Conservation (phyloP, 2,797 vertebrate genomes). For the Gymnodraco acuticeps region DNA sequence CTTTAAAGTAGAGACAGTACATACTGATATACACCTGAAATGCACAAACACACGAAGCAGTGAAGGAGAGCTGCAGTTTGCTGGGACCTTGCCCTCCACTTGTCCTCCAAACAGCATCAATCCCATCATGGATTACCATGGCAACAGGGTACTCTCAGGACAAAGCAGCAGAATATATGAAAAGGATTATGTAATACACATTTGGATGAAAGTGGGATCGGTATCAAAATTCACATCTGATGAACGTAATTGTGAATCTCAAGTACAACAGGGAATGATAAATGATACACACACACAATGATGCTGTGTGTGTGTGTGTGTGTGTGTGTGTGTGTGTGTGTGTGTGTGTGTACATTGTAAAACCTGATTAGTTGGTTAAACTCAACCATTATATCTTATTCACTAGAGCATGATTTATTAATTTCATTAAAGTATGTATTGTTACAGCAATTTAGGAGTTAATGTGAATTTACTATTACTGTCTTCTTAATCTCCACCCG, state of each 20-base stretch:
- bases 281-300: too few relatives aligned
- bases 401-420: too few relatives aligned
- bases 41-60: too few relatives aligned
- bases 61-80: conserved; percentile 44
- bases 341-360: neutral
- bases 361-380: too few relatives aligned
- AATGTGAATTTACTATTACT: too few relatives aligned
- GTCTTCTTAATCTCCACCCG: too few relatives aligned
- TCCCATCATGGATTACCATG: conserved; percentile 62
- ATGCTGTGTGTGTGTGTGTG: neutral
- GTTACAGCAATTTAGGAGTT: too few relatives aligned
- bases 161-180: conserved; percentile 61
- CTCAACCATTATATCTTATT: too few relatives aligned
- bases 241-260: conserved; percentile 49
- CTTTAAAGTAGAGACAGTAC: too few relatives aligned
- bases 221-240: conserved; percentile 49
- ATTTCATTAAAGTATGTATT: too few relatives aligned
- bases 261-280: conserved; percentile 27
- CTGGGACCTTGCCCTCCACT: conserved; percentile 51
- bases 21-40: too few relatives aligned
- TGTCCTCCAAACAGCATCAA: conserved; percentile 72
- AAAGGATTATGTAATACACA: conserved; percentile 62
- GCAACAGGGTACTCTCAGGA: conserved; percentile 67
- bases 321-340: neutral
- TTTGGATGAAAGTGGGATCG: conserved; percentile 55